These are phyloP conservation scores for Nibea albiflora DNA, from an alignment of 2,113 vertebrate genomes.

Conservation along the genomic window DNA sequence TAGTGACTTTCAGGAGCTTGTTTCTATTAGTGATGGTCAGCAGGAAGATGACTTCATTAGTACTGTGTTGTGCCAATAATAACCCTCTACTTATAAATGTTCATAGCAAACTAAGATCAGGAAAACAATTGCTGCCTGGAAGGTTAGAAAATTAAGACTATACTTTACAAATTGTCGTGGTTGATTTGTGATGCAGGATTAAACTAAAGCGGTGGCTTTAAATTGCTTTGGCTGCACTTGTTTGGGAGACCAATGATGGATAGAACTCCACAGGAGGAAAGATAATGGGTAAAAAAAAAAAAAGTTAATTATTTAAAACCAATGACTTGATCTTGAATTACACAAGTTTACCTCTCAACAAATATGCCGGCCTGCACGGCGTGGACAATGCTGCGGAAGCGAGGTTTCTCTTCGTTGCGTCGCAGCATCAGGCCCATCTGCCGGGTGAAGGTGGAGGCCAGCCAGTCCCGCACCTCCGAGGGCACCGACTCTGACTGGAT, in stretches of 20 bases:
- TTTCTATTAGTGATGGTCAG: too few relatives aligned
- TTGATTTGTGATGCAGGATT: constrained; percentile 2
- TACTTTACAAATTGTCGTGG: neutral
- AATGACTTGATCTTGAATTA: constrained; percentile 10
- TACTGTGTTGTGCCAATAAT: too few relatives aligned
- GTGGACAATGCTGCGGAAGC: constrained; percentile 97
- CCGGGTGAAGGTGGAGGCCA: constrained; percentile 97
- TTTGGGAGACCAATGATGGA: constrained; percentile 34
- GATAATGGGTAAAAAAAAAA: constrained; percentile 6
- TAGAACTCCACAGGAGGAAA: constrained; percentile 4
- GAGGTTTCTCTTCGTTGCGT: constrained; percentile 93
- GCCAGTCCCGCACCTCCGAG: constrained; percentile 98
- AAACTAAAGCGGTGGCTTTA: constrained; percentile 41
- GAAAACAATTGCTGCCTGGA: neutral
- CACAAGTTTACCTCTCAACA: constrained; percentile 90
- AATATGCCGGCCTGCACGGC: constrained; percentile 99
- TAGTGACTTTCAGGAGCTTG: too few relatives aligned
- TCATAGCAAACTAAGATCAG: neutral
- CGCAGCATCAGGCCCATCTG: constrained; percentile 99
- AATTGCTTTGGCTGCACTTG: constrained; percentile 7
- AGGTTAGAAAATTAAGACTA: neutral
- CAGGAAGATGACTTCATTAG: too few relatives aligned
- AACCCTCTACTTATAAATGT: neutral
- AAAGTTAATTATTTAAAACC: constrained; percentile 42
- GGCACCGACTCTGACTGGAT: constrained; percentile 97